These are phyloP conservation scores for Chaetura pelagica DNA, from an alignment of 2,113 vertebrate genomes.

Conservation along the genomic window DNA sequence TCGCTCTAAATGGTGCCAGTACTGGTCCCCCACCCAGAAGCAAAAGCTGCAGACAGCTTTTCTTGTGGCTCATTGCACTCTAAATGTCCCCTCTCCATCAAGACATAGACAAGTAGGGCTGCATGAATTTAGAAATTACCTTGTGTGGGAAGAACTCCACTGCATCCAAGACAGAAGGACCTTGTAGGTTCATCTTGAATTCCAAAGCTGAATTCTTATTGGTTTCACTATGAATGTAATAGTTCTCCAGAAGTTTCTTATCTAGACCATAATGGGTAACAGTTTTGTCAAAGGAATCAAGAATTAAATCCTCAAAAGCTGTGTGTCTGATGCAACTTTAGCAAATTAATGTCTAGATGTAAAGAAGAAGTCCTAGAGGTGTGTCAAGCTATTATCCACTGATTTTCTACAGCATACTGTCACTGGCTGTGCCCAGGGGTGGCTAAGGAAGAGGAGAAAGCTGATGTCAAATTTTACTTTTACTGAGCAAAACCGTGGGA, in stretches of 20 bases:
- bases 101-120: background rate
- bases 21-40: background rate
- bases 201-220: background rate
- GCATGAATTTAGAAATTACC: background rate
- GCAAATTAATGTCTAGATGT: accelerated
- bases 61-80: background rate
- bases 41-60: background rate
- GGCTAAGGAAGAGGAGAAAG: background rate
- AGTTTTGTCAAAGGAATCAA: background rate
- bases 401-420: background rate
- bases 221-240: background rate
- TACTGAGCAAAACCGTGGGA: background rate
- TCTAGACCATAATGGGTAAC: background rate
- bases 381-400: background rate
- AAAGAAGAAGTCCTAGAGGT: background rate
- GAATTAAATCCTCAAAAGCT: background rate
- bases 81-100: background rate
- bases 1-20: background rate
- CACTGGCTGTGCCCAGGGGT: background rate
- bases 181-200: background rate
- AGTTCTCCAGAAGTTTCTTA: background rate
- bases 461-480: background rate
- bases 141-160: background rate
- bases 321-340: background rate
- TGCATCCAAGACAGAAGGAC: background rate